A percentile compares a stretch with the other conserved stretches of the same genome.
Evolutionary conservation across 2,797 vertebrate genomes (phyloP).

Genomic region (Acrossocheilus fasciatus): DNA sequence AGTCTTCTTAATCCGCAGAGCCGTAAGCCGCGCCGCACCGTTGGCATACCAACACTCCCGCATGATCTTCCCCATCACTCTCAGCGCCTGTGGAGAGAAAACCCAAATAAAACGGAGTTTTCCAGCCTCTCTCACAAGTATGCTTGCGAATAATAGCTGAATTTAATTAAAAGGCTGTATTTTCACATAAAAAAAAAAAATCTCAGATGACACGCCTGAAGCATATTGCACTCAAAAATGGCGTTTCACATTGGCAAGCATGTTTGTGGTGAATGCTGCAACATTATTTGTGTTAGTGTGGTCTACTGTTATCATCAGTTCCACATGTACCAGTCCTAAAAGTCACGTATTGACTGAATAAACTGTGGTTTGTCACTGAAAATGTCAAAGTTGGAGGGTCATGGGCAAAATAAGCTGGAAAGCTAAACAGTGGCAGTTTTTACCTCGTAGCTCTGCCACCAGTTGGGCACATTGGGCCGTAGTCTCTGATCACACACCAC

Average conservation of each 20-base stretch:
- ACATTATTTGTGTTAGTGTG: background rate
- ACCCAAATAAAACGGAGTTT: background rate
- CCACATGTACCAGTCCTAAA: background rate
- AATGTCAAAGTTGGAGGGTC: background rate
- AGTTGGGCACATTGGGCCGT: slow-evolving; percentile 95
- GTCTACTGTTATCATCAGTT: slow-evolving; percentile 1
- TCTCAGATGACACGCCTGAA: slow-evolving; percentile 8
- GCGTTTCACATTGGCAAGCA: slow-evolving; percentile 2
- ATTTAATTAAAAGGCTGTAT: slow-evolving; percentile 32
- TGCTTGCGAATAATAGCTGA: background rate
- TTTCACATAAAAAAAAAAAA: background rate
- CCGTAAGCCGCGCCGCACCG: slow-evolving; percentile 92
- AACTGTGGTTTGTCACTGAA: background rate
- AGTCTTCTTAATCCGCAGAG: slow-evolving; percentile 98
- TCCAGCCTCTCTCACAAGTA: background rate
- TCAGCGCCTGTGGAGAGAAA: slow-evolving; percentile 82
- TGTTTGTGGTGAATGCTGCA: background rate
- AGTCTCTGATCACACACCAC: slow-evolving; percentile 98
- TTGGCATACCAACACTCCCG: slow-evolving; percentile 98
- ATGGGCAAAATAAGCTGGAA: background rate
- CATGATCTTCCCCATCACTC: slow-evolving; percentile 99
- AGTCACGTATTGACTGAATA: background rate
- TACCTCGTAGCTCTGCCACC: slow-evolving; percentile 99
- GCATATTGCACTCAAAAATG: background rate
- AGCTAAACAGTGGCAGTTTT: background rate